Conservation (phyloP, 1,140 invertebrate species). For the Drosophila ironensis region DNA sequence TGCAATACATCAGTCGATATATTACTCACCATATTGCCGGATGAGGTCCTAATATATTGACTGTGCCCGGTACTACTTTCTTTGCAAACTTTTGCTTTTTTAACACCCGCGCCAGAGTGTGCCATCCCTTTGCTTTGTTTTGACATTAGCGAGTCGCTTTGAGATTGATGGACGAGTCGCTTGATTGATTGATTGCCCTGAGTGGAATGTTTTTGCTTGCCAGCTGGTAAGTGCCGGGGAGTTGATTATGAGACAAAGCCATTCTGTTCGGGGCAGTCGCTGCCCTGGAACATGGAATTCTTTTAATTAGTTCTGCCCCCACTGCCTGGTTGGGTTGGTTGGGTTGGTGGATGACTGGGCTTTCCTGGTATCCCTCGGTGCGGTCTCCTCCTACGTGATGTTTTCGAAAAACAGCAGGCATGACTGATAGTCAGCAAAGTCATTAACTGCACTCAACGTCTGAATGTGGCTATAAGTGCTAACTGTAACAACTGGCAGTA, state of each 20-base stretch:
- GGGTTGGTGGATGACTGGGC: slow-evolving; percentile 5
- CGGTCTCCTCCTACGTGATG: slow-evolving; percentile 27
- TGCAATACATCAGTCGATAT: slow-evolving; percentile 32
- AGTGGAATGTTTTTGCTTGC: slow-evolving; percentile 29
- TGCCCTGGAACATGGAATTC: slow-evolving; percentile 25
- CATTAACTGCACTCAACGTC: slow-evolving; percentile 24
- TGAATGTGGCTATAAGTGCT: slow-evolving; percentile 27
- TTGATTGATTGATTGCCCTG: slow-evolving; percentile 46
- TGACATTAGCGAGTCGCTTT: slow-evolving; percentile 43
- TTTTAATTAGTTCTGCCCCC: slow-evolving; percentile 42
- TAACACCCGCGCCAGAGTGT: neutral
- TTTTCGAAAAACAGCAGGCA: slow-evolving; percentile 9
- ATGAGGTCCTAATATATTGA: slow-evolving; percentile 38
- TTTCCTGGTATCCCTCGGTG: slow-evolving; percentile 6
- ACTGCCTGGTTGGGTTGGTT: too few species aligned
- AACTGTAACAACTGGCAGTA: slow-evolving; percentile 11
- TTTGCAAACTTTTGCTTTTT: neutral
- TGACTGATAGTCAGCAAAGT: slow-evolving; percentile 16
- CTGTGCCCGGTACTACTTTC: slow-evolving; percentile 23
- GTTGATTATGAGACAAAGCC: slow-evolving; percentile 46
- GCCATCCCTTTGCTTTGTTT: slow-evolving; percentile 27
- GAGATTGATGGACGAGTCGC: slow-evolving; percentile 47
- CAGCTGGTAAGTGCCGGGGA: slow-evolving; percentile 7
- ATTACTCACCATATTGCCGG: slow-evolving; percentile 25
- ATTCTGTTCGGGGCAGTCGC: slow-evolving; percentile 7